A percentile compares a stretch with the other conserved stretches of the same genome.
phyloP scores from a whole-genome alignment of 2,113 vertebrate genomes.

The Meles meles region DNA sequence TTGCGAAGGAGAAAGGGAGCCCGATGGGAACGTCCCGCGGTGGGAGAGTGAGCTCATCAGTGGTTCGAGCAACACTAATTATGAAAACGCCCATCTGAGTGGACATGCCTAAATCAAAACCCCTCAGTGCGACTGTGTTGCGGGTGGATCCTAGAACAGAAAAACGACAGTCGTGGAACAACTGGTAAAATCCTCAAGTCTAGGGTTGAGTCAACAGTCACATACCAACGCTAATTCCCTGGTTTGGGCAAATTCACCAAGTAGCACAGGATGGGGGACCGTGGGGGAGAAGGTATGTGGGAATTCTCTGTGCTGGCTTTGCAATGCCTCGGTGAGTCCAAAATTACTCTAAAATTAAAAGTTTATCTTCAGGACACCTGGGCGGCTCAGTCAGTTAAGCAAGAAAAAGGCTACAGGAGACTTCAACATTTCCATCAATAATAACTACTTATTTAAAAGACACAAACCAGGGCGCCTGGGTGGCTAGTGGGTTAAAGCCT shows the following conservation, averaged over 20 bases:
- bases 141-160: neutral
- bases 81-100: rapidly evolving
- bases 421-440: neutral
- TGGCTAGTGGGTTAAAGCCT: too few relatives aligned
- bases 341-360: neutral
- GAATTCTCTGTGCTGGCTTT: neutral
- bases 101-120: neutral
- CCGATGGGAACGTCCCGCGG: rapidly evolving
- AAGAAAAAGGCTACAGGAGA: neutral
- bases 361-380: neutral
- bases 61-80: neutral
- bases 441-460: neutral
- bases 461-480: neutral
- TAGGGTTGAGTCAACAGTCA: neutral
- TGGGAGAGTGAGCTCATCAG: neutral
- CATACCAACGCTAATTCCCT: neutral
- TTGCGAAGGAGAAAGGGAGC: neutral
- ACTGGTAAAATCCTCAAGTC: neutral
- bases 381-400: neutral
- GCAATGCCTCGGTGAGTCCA: neutral
- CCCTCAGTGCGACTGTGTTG: neutral
- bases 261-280: neutral
- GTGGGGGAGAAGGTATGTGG: neutral
- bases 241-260: neutral
- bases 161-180: neutral